A percentile compares a stretch with the other conserved stretches of the same genome.
Evolutionary conservation across 23 tunicate species (phyloP).

Genomic region (Oikopleura dioica): DNA sequence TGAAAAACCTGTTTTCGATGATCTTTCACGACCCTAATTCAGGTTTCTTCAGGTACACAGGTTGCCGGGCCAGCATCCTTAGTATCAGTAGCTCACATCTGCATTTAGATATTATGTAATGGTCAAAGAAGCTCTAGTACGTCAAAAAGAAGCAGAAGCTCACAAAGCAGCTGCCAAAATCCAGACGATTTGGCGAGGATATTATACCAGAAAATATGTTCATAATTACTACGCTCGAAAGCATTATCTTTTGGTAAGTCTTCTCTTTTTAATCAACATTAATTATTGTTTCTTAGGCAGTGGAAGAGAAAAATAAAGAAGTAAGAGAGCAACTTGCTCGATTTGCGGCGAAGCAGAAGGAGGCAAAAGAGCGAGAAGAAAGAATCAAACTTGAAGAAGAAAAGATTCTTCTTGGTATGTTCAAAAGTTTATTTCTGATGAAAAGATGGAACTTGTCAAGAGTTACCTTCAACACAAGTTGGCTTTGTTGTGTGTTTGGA

Average conservation of each 20-base stretch:
- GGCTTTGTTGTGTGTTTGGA: too few species aligned
- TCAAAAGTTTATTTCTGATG: too few species aligned
- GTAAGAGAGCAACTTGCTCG: neutral
- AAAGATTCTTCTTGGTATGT: conserved; percentile 2
- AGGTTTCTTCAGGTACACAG: too few species aligned
- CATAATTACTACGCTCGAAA: conserved; percentile 77
- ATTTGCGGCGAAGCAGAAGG: neutral
- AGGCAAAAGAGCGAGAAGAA: neutral
- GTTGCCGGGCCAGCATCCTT: too few species aligned
- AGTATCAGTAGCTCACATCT: too few species aligned
- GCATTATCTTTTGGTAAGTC: conserved; percentile 21
- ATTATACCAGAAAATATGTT: conserved; percentile 31
- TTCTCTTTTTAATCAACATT: neutral
- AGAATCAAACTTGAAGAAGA: neutral
- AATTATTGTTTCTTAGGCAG: neutral
- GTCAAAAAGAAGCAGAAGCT: conserved; percentile 44
- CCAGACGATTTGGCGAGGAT: conserved; percentile 71
- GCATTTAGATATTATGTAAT: conserved; percentile 23
- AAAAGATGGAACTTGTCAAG: too few species aligned
- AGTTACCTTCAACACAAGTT: too few species aligned
- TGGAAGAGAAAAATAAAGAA: neutral
- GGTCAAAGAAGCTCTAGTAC: conserved; percentile 29
- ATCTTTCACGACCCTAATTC: too few species aligned
- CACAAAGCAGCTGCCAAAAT: conserved; percentile 45
- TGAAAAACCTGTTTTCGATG: too few species aligned